Evolutionary conservation across 2,797 vertebrate species (phyloP).

Genomic region (Coluber constrictor): DNA sequence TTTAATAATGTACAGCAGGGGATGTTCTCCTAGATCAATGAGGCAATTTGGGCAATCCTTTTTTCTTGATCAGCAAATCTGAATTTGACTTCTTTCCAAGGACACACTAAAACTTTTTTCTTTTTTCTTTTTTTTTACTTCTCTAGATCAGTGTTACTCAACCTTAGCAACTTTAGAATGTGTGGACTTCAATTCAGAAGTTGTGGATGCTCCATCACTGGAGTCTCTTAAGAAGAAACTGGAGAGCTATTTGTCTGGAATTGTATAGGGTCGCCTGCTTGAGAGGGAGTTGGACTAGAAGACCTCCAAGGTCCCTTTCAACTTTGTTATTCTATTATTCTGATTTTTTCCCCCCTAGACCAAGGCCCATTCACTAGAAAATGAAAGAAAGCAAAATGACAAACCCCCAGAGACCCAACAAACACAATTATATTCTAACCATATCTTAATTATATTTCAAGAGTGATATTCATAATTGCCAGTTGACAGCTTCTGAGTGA

Average conservation of each 20-base stretch:
- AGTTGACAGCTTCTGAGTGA: too few relatives aligned
- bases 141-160: background rate
- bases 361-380: background rate
- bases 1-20: conserved; percentile 55
- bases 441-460: too few relatives aligned
- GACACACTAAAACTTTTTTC: conserved; percentile 34
- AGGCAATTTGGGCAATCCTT: conserved; percentile 63
- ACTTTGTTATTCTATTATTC: background rate
- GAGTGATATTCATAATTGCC: too few relatives aligned
- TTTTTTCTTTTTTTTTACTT: conserved; percentile 11
- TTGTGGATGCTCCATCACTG: too few relatives aligned
- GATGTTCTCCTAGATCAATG: conserved; percentile 56
- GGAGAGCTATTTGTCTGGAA: too few relatives aligned
- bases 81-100: conserved; percentile 67
- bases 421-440: too few relatives aligned
- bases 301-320: too few relatives aligned
- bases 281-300: too few relatives aligned
- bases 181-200: background rate
- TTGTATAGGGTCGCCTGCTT: too few relatives aligned
- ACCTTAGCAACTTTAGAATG: background rate
- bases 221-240: too few relatives aligned
- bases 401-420: too few relatives aligned
- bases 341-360: background rate
- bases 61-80: conserved; percentile 67
- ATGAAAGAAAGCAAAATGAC: too few relatives aligned